Evolutionary conservation across 2,888 invertebrate genomes (phyloP).

Genomic region (Cephus spinipes): DNA sequence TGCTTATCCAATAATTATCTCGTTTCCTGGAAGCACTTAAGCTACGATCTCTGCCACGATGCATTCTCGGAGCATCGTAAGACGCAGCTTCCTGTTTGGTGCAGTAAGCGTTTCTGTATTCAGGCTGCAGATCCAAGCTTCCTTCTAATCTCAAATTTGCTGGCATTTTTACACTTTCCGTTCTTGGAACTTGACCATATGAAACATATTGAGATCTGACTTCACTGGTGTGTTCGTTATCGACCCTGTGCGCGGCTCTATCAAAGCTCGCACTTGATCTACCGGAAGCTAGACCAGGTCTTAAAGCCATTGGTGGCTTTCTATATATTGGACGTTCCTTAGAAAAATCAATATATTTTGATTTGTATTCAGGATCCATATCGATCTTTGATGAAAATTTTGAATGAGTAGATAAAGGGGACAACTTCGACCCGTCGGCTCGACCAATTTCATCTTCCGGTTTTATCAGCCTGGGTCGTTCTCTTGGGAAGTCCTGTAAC

Average conservation of each 20-base stretch:
- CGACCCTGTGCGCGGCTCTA: slow-evolving; percentile 22
- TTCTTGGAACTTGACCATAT: slow-evolving; percentile 53
- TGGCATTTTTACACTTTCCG: slow-evolving; percentile 55
- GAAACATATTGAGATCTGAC: slow-evolving; percentile 54
- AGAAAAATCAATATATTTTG: slow-evolving; percentile 50
- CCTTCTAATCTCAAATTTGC: slow-evolving; percentile 65
- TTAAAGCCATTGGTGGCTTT: slow-evolving; percentile 46
- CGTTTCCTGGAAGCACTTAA: slow-evolving; percentile 49
- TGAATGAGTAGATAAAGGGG: slow-evolving; percentile 36
- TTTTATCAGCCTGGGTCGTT: slow-evolving; percentile 63
- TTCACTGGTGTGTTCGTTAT: slow-evolving; percentile 44
- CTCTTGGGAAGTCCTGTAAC: slow-evolving; percentile 66
- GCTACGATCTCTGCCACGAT: slow-evolving; percentile 49
- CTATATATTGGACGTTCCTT: slow-evolving; percentile 48
- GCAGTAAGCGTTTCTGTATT: slow-evolving; percentile 67
- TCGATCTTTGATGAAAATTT: slow-evolving; percentile 59
- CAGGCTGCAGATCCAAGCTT: slow-evolving; percentile 63
- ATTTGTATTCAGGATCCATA: slow-evolving; percentile 65
- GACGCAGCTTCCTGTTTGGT: slow-evolving; percentile 28
- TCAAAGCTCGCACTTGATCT: slow-evolving; percentile 32
- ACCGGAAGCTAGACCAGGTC: slow-evolving; percentile 39
- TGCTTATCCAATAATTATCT: slow-evolving; percentile 54
- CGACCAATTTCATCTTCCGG: slow-evolving; percentile 62
- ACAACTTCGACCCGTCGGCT: slow-evolving; percentile 58
- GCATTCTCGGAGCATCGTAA: slow-evolving; percentile 37